Evolutionary conservation across 2,888 invertebrate species (phyloP), one percentile per base, ranked within the genome.

Genomic region (Sinopyrophorus schimmeli): DNA sequence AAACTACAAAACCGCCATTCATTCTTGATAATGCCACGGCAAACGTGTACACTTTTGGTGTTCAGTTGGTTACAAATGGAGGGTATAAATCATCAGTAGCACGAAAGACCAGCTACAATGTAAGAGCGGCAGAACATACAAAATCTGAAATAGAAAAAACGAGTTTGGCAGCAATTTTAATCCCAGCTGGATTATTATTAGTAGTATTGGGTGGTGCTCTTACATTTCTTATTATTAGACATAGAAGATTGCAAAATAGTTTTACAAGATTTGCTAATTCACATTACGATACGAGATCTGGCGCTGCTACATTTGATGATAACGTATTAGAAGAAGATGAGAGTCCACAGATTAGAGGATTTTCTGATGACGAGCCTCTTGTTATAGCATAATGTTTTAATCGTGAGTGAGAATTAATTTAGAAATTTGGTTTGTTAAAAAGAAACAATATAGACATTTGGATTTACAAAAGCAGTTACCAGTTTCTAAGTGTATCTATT

Each of bases 361-460:
- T 94, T 74, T 89, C 92, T 0, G 95, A 94, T 71, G 94, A 94
- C 73, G 95, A 94, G 74, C 94, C 93, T 43, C 78, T 95, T 60
- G 92, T 95, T 62, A 88, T 93, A 71, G 92, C 92, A 62, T 93
- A 80, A 83, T 40, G 32, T 50, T 23, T 20, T 9, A 20, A 32
- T 3, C 32, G 10, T 12, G 20, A 32, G 20, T 32, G 32, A 32
- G 20, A 35, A 5, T 35, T 16, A 24, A 24, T 10, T 23, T 14
- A n/a, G 17, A 12, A 12, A 5, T 35, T 24, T 23, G n/a, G 23
- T 35, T 35, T 35, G 35, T n/a, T n/a, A 18, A 23, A 15, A 24
- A 24, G 21, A 24, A n/a, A 41, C 11, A 31, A 26, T 34, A 17
- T 23, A 14, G 14, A 21, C 12, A 14, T 14, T 42, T 24, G 4